Conservation (phyloP, 2,113 vertebrate genomes). For the Eupsittula cactorum region DNA sequence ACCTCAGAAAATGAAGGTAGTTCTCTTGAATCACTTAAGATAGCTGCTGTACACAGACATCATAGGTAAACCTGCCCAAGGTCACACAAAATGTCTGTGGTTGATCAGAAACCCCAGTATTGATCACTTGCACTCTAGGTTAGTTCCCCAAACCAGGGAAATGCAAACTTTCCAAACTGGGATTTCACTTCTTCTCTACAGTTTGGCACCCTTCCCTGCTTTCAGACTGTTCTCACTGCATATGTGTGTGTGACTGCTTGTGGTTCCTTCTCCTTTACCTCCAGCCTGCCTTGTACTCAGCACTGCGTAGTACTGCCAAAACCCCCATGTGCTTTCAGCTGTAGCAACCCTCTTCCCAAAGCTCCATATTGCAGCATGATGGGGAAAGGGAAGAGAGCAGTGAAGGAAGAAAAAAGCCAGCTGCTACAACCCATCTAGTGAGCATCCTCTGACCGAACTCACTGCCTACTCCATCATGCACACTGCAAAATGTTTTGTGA, state of each 20-base stretch:
- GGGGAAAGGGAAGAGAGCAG: not conserved
- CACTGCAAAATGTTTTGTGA: rapidly evolving
- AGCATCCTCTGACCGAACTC: not conserved
- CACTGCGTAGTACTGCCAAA: not conserved
- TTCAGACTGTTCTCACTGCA: not conserved
- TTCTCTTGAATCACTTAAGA: not conserved
- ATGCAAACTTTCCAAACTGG: not conserved
- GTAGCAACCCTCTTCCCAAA: not conserved
- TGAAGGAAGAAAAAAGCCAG: not conserved
- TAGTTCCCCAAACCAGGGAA: not conserved
- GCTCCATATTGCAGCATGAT: not conserved
- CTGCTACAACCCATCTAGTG: not conserved
- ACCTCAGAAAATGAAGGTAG: not conserved
- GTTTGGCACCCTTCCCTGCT: not conserved
- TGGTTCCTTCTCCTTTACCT: not conserved
- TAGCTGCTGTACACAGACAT: not conserved
- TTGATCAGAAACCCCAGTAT: not conserved
- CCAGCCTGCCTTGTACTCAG: not conserved
- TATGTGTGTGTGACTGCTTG: not conserved
- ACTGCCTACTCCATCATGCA: rapidly evolving
- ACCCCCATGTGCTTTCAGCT: not conserved
- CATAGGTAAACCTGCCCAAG: not conserved
- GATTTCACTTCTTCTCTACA: not conserved
- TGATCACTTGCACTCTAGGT: not conserved
- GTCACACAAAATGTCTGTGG: not conserved